These are phyloP conservation scores for Hartigia nigra DNA, from an alignment of 2,888 invertebrate species.

Conservation along the genomic window DNA sequence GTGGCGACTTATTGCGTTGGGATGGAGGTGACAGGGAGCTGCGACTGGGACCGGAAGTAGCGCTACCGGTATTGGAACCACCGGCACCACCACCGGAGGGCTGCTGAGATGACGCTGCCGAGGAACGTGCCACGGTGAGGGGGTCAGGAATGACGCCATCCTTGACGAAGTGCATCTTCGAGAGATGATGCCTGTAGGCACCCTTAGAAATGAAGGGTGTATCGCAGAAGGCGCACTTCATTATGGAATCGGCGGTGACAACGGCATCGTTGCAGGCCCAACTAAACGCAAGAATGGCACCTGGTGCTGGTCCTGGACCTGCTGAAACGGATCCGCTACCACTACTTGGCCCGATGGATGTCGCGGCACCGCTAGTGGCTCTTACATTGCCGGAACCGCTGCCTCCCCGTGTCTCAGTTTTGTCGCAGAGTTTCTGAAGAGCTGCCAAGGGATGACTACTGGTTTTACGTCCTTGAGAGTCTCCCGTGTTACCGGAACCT, in stretches of 20 bases:
- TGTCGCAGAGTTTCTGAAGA: constrained; percentile 94
- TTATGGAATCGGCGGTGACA: constrained; percentile 85
- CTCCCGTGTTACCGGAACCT: constrained; percentile 57
- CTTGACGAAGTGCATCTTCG: constrained; percentile 95
- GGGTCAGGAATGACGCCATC: constrained; percentile 88
- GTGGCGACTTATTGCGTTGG: constrained; percentile 71
- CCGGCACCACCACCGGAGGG: constrained; percentile 53
- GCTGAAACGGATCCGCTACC: constrained; percentile 51
- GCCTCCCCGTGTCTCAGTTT: constrained; percentile 82
- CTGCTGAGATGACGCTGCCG: constrained; percentile 70
- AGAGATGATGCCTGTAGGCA: constrained; percentile 94
- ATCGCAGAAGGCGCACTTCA: constrained; percentile 96
- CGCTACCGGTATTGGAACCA: constrained; percentile 25
- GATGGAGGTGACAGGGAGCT: constrained; percentile 66
- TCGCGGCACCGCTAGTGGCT: constrained; percentile 49
- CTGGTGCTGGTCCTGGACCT: constrained; percentile 76
- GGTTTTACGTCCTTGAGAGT: constrained; percentile 74
- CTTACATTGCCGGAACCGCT: constrained; percentile 58
- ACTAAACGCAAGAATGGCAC: constrained; percentile 89
- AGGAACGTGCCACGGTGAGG: constrained; percentile 65
- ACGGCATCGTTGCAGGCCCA: constrained; percentile 96
- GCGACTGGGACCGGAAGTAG: constrained; percentile 58
- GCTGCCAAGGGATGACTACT: constrained; percentile 93
- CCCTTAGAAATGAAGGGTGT: constrained; percentile 97
- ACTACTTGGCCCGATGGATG: constrained; percentile 66